phyloP scores from a whole-genome alignment of 2,113 vertebrate species.

The Phalacrocorax pelagicus region DNA sequence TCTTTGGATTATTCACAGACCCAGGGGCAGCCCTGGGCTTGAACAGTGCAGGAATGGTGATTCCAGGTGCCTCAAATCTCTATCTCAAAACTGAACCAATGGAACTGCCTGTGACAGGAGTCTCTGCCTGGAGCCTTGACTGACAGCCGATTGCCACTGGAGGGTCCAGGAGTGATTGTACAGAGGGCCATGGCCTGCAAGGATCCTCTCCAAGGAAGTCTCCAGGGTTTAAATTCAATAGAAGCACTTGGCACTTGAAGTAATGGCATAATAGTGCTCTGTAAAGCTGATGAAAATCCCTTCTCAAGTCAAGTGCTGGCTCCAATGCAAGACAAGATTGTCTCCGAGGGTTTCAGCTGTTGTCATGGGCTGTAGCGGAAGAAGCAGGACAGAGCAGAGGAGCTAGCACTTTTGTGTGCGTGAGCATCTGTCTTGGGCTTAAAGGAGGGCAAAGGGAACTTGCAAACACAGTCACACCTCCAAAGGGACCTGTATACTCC shows the following conservation, averaged over 20 bases:
- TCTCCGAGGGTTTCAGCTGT: background rate
- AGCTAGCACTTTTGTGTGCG: background rate
- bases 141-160: background rate
- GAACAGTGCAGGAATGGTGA: too few relatives aligned
- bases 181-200: background rate
- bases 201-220: background rate
- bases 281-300: background rate
- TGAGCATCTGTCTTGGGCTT: background rate
- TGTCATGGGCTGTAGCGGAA: background rate
- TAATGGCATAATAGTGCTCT: background rate
- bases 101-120: background rate
- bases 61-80: background rate
- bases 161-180: background rate
- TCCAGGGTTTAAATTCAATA: background rate
- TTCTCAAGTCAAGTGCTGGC: background rate
- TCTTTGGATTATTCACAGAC: background rate
- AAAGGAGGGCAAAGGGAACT: background rate
- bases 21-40: background rate
- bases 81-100: background rate
- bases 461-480: background rate
- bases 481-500: background rate
- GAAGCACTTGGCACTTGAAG: background rate
- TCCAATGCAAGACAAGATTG: background rate
- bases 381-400: background rate
- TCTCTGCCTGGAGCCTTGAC: background rate